phyloP scores from a whole-genome alignment of 2,113 vertebrate genomes.

The Cacatua alba region DNA sequence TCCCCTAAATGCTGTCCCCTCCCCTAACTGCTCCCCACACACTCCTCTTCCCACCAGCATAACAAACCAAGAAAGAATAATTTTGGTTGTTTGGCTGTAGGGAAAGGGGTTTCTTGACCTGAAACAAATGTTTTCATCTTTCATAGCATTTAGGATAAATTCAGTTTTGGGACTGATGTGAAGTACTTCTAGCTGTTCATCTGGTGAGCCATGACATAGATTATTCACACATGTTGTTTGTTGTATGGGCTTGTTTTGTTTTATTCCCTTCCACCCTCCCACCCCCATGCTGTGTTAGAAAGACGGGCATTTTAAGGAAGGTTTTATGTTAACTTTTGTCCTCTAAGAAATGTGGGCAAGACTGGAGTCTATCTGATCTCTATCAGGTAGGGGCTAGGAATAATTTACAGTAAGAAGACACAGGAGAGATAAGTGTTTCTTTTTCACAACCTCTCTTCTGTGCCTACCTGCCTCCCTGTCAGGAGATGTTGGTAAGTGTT shows the following conservation, averaged over 20 bases:
- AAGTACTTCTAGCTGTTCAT: not conserved
- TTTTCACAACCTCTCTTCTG: not conserved
- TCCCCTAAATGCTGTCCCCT: not conserved
- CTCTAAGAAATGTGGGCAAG: not conserved
- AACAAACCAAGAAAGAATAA: not conserved
- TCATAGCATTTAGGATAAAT: not conserved
- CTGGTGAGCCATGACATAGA: not conserved
- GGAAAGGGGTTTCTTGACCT: not conserved
- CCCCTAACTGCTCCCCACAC: not conserved
- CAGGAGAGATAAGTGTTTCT: not conserved
- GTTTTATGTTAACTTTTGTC: constrained; percentile 6
- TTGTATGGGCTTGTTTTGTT: not conserved
- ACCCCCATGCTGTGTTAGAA: not conserved
- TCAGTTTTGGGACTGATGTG: not conserved
- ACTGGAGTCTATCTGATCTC: not conserved
- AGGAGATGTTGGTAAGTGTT: not conserved
- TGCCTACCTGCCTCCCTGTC: not conserved
- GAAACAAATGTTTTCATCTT: not conserved
- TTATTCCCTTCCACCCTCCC: not conserved
- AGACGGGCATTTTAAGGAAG: not conserved
- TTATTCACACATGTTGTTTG: not conserved
- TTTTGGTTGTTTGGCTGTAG: not conserved
- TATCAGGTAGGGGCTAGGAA: not conserved
- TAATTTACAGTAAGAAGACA: not conserved
- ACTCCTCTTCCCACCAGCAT: not conserved